Percentiles rank a stretch among this genome's conserved stretches.
phyloP scores from a whole-genome alignment of 2,888 invertebrate genomes.

The Dynastes maya region DNA sequence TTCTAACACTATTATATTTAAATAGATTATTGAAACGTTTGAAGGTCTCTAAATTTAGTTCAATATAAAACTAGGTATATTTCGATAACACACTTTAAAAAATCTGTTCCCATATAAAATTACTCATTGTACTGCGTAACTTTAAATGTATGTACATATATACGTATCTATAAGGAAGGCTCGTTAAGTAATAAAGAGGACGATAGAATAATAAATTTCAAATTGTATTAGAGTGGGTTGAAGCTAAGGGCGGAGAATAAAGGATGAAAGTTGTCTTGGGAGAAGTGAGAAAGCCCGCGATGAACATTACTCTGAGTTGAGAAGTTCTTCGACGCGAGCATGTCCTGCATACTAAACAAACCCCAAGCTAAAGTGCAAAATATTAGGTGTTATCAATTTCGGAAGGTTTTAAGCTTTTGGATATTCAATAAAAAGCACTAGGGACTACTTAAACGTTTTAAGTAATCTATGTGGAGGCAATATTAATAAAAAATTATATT shows the following conservation, averaged over 20 bases:
- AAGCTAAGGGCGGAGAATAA: slow-evolving; percentile 57
- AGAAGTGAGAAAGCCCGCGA: slow-evolving; percentile 66
- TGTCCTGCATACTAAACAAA: slow-evolving; percentile 65
- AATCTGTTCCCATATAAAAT: background rate
- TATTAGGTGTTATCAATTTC: slow-evolving; percentile 27
- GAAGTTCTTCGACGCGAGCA: slow-evolving; percentile 65
- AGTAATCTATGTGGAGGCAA: too few relatives aligned
- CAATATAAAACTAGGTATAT: too few relatives aligned
- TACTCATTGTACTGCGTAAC: slow-evolving; percentile 3
- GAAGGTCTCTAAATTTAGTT: too few relatives aligned
- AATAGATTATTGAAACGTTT: too few relatives aligned
- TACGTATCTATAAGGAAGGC: background rate
- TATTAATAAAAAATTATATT: too few relatives aligned
- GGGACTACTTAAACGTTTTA: too few relatives aligned
- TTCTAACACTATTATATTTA: too few relatives aligned
- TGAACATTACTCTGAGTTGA: slow-evolving; percentile 64
- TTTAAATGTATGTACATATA: slow-evolving; percentile 17
- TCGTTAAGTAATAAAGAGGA: slow-evolving; percentile 41
- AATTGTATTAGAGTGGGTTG: slow-evolving; percentile 45
- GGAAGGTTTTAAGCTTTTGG: background rate
- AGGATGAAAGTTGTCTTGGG: slow-evolving; percentile 65
- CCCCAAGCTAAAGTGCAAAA: slow-evolving; percentile 53
- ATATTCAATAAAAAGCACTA: too few relatives aligned
- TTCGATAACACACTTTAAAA: background rate
- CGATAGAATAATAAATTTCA: slow-evolving; percentile 36